Percentiles rank a stretch among this genome's conserved stretches.
These are phyloP conservation scores for Limenitis arthemis DNA, from an alignment of 2,888 invertebrate species.

Conservation along the genomic window DNA sequence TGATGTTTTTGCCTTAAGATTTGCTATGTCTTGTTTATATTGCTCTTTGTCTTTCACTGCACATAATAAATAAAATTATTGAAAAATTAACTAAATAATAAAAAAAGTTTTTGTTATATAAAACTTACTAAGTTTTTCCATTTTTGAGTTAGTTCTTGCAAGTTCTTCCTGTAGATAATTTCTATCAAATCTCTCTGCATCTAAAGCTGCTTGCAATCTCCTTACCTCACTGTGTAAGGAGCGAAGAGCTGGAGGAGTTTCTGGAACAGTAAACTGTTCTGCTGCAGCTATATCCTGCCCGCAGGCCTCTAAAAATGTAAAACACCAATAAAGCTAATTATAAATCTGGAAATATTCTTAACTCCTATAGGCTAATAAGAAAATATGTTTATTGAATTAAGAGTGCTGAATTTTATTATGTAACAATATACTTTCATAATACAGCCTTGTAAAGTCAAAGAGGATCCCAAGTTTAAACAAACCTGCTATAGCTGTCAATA, in stretches of 20 bases:
- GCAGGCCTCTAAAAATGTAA: slow-evolving; percentile 46
- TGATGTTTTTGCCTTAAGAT: slow-evolving; percentile 53
- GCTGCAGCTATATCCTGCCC: slow-evolving; percentile 37
- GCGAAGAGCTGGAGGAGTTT: slow-evolving; percentile 56
- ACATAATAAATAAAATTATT: slow-evolving; percentile 15
- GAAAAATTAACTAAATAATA: not conserved
- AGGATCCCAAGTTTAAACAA: slow-evolving; percentile 25
- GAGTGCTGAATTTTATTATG: too few species aligned
- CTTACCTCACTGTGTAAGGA: slow-evolving; percentile 63
- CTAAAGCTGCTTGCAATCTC: slow-evolving; percentile 69
- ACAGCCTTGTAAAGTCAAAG: not conserved
- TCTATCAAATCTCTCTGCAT: slow-evolving; percentile 75
- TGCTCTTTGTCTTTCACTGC: slow-evolving; percentile 58
- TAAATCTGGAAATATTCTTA: not conserved
- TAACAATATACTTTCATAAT: too few species aligned
- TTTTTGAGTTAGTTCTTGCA: slow-evolving; percentile 60
- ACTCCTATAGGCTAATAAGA: too few species aligned
- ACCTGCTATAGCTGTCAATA: slow-evolving; percentile 56
- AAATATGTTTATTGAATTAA: too few species aligned
- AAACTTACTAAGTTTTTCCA: slow-evolving; percentile 67
- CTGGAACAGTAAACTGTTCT: slow-evolving; percentile 33
- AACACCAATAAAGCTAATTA: not conserved
- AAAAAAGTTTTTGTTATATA: not conserved
- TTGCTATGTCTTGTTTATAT: slow-evolving; percentile 49
- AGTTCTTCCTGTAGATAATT: slow-evolving; percentile 75